Base-by-base conservation (phyloP, 2,113 vertebrate genomes). In the Mastomys natalensis region DNA sequence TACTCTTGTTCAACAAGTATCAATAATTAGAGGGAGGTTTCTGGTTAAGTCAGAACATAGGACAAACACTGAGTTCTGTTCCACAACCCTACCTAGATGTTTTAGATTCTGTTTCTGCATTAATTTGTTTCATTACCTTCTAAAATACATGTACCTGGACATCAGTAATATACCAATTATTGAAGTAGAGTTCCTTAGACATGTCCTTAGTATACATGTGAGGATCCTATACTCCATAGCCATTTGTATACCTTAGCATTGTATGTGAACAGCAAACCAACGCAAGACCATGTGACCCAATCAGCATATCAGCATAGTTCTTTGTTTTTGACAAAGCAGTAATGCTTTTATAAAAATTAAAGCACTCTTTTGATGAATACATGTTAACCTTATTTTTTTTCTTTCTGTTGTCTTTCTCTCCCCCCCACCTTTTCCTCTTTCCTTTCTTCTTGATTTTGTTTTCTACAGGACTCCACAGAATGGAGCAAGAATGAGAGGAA, bases 401-500 rank as follows among this genome's bases (percentile, higher is more conserved):
- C 37, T 1, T 51, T 78, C 45, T 77, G 0, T 22, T 89, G 34
- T 48, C 26, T 48, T 53, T 43, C 6, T 53, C 37, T 26, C 13
- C 2, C 45, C 45, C 40, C 64, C 72, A 34, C 88, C 53, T 37
- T 0, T 92, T 93, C 82, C 84, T 96, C 22, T 37, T 81, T 80
- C n/a, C 34, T 43, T 7, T 21, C 10, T 78, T 0, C 87, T 92
- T 97, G 92, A 84, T 97, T 86, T 92, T 76, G 97, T 95, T 97
- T 87, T 89, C 84, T 97, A 90, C 98, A 99, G 99, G 99, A 99
- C 99, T 99, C 99, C 99, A 99, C 98, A 99, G 99, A 99, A 99
- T 99, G 99, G 99, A 99, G 99, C 99, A 99, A 99, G 99, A 99
- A 99, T 99, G 99, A 99, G 99, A 99, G 99, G 99, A 99, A 99